phyloP scores from a whole-genome alignment of 1,140 invertebrate genomes.

The Drosophila nannoptera region DNA sequence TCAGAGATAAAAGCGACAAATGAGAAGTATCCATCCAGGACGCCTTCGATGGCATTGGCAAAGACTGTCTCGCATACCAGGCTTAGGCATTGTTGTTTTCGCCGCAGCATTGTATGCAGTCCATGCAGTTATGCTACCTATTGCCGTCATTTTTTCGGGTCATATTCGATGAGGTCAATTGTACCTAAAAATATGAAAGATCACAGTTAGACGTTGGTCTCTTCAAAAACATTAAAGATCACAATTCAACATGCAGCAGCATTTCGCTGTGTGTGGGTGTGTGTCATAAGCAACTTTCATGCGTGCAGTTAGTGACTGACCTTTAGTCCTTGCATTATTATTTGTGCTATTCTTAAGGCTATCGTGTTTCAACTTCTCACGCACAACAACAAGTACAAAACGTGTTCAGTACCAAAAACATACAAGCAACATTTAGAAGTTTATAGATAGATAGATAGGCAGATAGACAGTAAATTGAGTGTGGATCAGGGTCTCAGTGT shows the following conservation, averaged over 20 bases:
- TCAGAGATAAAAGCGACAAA: slow-evolving; percentile 28
- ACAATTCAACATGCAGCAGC: background rate
- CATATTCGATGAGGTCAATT: slow-evolving; percentile 75
- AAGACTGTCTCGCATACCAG: slow-evolving; percentile 56
- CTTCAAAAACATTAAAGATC: too few relatives aligned
- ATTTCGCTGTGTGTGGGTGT: slow-evolving; percentile 7
- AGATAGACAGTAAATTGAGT: slow-evolving; percentile 44
- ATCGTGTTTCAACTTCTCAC: slow-evolving; percentile 65
- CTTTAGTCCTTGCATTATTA: slow-evolving; percentile 73
- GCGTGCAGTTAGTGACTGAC: slow-evolving; percentile 66
- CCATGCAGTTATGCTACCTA: slow-evolving; percentile 79
- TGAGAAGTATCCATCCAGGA: slow-evolving; percentile 34
- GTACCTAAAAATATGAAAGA: slow-evolving; percentile 53
- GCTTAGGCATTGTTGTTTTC: slow-evolving; percentile 77
- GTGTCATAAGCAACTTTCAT: slow-evolving; percentile 31
- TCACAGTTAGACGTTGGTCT: background rate
- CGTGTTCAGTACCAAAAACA: slow-evolving; percentile 43
- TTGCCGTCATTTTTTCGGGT: slow-evolving; percentile 76
- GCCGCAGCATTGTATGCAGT: slow-evolving; percentile 79
- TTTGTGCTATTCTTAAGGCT: slow-evolving; percentile 68
- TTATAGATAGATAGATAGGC: slow-evolving; percentile 41
- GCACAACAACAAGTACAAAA: slow-evolving; percentile 58
- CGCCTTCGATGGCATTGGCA: slow-evolving; percentile 24
- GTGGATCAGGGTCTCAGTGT: slow-evolving; percentile 1
- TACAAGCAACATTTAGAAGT: slow-evolving; percentile 53